phyloP scores from a whole-genome alignment of 2,888 invertebrate species.

The Hedychridium roseum region DNA sequence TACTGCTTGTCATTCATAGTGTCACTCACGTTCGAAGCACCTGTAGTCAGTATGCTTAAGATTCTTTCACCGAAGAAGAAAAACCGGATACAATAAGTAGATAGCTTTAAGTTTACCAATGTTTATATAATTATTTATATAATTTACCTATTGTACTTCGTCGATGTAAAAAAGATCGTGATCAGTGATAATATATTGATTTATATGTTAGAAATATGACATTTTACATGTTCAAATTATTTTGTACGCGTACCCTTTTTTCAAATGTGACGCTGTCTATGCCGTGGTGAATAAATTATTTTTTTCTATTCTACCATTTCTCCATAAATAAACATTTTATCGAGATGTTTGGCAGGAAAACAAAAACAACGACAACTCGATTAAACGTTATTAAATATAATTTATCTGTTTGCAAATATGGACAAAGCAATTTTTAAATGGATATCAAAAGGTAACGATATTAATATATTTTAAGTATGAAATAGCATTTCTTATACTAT shows the following conservation, averaged over 20 bases:
- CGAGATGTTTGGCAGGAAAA: too few relatives aligned
- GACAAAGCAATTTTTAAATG: too few relatives aligned
- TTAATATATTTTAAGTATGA: too few relatives aligned
- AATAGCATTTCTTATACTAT: too few relatives aligned
- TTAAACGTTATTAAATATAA: too few relatives aligned
- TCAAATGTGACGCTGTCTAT: slow-evolving; percentile 12
- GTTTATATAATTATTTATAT: slow-evolving; percentile 32
- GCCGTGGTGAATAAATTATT: too few relatives aligned
- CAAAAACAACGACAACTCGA: too few relatives aligned
- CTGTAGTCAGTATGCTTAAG: slow-evolving; percentile 84
- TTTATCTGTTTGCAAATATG: too few relatives aligned
- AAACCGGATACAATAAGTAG: slow-evolving; percentile 51
- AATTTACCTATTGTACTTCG: slow-evolving; percentile 19
- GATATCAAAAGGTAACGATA: too few relatives aligned
- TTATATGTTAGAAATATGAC: slow-evolving; percentile 11
- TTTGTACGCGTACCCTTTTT: slow-evolving; percentile 19
- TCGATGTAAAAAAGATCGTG: slow-evolving; percentile 26
- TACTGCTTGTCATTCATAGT: slow-evolving; percentile 80
- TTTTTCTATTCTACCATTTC: too few relatives aligned
- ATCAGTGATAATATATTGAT: slow-evolving; percentile 17
- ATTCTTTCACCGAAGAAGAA: slow-evolving; percentile 65
- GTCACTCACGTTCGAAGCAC: slow-evolving; percentile 85
- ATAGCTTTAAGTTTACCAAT: slow-evolving; percentile 5
- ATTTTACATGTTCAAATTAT: slow-evolving; percentile 17
- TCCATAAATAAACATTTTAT: too few relatives aligned